Evolutionary conservation across 2,888 invertebrate genomes (phyloP), one percentile per base, ranked within the genome.

Genomic region (Aporophyla lueneburgensis): DNA sequence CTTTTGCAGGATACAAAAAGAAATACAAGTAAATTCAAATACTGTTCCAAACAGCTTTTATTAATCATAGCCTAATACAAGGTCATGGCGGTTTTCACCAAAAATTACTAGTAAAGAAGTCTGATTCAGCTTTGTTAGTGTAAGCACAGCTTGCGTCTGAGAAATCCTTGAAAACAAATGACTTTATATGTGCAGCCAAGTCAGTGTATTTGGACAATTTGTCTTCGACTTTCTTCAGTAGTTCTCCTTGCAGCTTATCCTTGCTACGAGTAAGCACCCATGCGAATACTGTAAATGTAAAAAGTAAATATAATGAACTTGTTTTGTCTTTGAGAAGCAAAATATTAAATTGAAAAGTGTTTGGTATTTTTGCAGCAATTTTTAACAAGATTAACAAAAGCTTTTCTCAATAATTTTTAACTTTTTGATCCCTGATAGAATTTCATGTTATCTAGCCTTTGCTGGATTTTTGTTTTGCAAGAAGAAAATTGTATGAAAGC

Each of bases 81-180:
- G 24, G 24, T 24, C 7, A 6, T 27, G 3, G 0, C 16, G 16
- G 12, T 21, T 69, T 66, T 92, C 83, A 96, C 95, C 96, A 96
- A 81, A 95, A 96, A 80, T 95, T 95, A 67, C 89, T 93, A 0
- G 95, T 95, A 74, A 96, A 96, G 76, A 94, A 94, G 66, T 95
- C 94, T 0, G 91, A 91, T 81, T 93, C 93, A 46, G 90, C 91
- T 84, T 95, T 94, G 24, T 89, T 90, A 0, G 91, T 87, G 78
- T 89, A 96, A 0, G 91, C 88, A 75, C 96, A 96, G 69, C 89
- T 92, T 0, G 85, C 80, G 2, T 95, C 92, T 0, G 91, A 89
- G 82, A 96, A 96, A 10, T 96, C 94, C 74, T 95, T 96, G 78
- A 94, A 93, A 1, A 95, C 92, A 74, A 96, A 96, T 0, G 91